These are phyloP conservation scores for Drosophila obscura DNA, from an alignment of 1,140 invertebrate species.

Conservation along the genomic window DNA sequence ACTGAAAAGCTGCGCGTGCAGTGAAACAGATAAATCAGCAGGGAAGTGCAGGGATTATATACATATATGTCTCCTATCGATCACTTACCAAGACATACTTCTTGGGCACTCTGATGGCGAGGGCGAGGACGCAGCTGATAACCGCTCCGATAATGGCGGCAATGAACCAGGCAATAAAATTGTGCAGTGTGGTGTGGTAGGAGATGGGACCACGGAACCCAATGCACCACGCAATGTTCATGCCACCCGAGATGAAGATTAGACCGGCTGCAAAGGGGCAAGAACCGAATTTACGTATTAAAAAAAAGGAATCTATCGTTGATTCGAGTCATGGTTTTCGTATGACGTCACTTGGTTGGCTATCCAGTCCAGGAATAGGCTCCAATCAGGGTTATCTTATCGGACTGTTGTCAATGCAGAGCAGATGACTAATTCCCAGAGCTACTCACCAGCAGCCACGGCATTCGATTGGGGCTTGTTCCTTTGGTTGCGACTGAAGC, in stretches of 20 bases:
- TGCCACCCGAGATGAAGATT: constrained; percentile 66
- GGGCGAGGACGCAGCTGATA: constrained; percentile 29
- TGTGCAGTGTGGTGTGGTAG: neutral
- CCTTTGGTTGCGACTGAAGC: constrained; percentile 28
- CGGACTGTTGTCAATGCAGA: constrained; percentile 1
- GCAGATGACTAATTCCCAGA: constrained; percentile 8
- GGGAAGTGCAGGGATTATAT: no score
- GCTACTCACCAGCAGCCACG: constrained; percentile 40
- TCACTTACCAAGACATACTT: constrained; percentile 54
- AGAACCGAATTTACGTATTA: neutral
- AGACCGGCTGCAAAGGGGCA: constrained; percentile 35
- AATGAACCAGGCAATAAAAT: constrained; percentile 63
- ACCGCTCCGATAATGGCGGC: constrained; percentile 59
- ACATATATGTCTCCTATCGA: fast-evolving
- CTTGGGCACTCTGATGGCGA: constrained; percentile 57
- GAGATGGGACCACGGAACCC: constrained; percentile 29
- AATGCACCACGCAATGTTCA: constrained; percentile 70
- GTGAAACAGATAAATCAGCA: fast-evolving
- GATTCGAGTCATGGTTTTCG: no score
- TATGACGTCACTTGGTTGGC: constrained; percentile 7
- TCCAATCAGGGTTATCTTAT: constrained; percentile 26
- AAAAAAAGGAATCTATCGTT: neutral
- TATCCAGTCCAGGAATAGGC: constrained; percentile 18
- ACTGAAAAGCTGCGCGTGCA: constrained; percentile 22
- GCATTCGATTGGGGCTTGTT: constrained; percentile 64